Conservation (phyloP, 1,140 invertebrate genomes). For the Patella vulgata region DNA sequence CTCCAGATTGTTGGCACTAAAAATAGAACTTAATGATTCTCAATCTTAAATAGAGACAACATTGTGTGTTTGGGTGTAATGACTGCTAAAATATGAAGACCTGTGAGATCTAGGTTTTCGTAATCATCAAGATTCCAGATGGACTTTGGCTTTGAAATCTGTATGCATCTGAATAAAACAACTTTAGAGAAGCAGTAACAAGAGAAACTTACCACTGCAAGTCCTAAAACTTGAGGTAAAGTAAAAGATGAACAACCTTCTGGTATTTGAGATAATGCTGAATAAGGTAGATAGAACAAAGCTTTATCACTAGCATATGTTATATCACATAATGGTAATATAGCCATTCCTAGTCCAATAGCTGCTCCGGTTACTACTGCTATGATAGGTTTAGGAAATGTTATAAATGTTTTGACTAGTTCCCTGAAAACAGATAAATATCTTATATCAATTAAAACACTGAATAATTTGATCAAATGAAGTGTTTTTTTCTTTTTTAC, state of each 20-base stretch:
- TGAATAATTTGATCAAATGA: neutral
- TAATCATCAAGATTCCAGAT: too few species aligned
- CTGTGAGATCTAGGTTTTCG: too few species aligned
- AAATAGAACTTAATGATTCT: neutral
- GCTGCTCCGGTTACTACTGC: slow-evolving; percentile 92
- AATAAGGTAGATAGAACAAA: slow-evolving; percentile 87
- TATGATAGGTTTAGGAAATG: slow-evolving; percentile 90
- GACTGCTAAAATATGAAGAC: too few species aligned
- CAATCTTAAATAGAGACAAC: neutral
- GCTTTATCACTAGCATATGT: slow-evolving; percentile 86
- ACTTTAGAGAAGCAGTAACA: too few species aligned
- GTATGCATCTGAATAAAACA: too few species aligned
- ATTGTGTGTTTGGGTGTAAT: too few species aligned
- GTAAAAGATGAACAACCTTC: slow-evolving; percentile 86
- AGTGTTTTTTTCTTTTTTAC: too few species aligned
- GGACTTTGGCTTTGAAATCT: too few species aligned
- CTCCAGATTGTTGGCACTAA: neutral
- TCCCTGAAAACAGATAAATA: slow-evolving; percentile 62
- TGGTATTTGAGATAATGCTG: slow-evolving; percentile 79
- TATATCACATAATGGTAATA: slow-evolving; percentile 86
- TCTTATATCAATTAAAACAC: neutral
- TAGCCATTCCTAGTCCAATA: slow-evolving; percentile 87
- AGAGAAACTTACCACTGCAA: slow-evolving; percentile 72
- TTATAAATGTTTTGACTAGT: slow-evolving; percentile 83
- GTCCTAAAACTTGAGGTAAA: slow-evolving; percentile 84